Evolutionary conservation across 1,140 invertebrate genomes (phyloP).

Genomic region (Notospermus geniculatus): DNA sequence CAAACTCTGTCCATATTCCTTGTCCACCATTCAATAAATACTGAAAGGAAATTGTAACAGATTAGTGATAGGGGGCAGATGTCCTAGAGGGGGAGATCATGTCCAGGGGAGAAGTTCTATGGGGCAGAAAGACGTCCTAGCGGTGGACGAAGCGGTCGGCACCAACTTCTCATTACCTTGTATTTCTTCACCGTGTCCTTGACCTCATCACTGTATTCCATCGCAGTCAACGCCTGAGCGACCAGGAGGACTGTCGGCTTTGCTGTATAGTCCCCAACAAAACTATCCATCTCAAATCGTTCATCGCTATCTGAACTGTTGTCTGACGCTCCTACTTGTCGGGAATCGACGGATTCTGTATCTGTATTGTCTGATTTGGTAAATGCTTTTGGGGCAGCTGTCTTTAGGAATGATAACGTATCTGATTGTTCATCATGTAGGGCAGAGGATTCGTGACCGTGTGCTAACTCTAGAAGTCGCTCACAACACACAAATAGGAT

Average conservation of each 20-base stretch:
- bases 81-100: background rate
- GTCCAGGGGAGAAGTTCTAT: background rate
- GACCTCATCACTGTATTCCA: slow-evolving; percentile 20
- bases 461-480: slow-evolving; percentile 68
- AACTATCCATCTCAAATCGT: slow-evolving; percentile 8
- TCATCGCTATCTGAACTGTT: slow-evolving; percentile 9
- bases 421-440: background rate
- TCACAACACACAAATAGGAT: slow-evolving; percentile 75
- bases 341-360: background rate
- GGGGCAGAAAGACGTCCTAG: background rate
- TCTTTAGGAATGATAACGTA: background rate
- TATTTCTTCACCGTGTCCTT: slow-evolving; percentile 17
- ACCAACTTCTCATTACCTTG: slow-evolving; percentile 23
- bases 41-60: background rate
- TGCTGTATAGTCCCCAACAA: slow-evolving; percentile 4
- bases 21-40: slow-evolving; percentile 6
- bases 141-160: background rate
- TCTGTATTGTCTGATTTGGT: slow-evolving; percentile 13
- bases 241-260: slow-evolving; percentile 12
- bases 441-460: slow-evolving; percentile 18
- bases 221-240: slow-evolving; percentile 20
- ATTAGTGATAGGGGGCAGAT: background rate
- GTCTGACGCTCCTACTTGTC: slow-evolving; percentile 2
- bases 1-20: slow-evolving; percentile 51
- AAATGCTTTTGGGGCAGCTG: background rate